A percentile compares a stretch with the other conserved stretches of the same genome.
Evolutionary conservation across 2,797 vertebrate genomes (phyloP).

Genomic region (Hydrolagus colliei): DNA sequence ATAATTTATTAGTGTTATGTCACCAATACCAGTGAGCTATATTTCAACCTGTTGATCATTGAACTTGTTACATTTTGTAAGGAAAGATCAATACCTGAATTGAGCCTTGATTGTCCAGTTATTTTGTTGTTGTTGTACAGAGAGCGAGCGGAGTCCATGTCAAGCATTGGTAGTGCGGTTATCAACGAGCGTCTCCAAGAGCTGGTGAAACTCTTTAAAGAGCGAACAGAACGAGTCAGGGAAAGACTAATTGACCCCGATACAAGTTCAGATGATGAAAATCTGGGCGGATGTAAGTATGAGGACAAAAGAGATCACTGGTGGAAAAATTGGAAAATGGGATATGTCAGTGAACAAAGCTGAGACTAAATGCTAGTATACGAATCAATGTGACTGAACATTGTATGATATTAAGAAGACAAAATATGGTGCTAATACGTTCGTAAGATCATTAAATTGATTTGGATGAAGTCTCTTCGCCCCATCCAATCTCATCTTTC

Average conservation of each 20-base stretch:
- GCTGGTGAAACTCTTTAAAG: constrained; percentile 76
- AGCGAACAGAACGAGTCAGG: constrained; percentile 70
- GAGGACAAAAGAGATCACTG: background rate
- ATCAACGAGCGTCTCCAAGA: constrained; percentile 73
- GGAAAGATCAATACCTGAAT: background rate
- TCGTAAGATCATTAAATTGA: no score
- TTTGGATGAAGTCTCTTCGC: no score
- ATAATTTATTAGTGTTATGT: no score
- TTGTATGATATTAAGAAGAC: background rate
- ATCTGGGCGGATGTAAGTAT: constrained; percentile 66
- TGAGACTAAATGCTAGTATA: background rate
- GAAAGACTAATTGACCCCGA: constrained; percentile 80
- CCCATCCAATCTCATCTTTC: no score
- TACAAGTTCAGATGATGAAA: constrained; percentile 72
- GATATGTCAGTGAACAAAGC: background rate
- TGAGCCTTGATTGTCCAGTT: no score
- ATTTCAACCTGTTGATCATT: background rate
- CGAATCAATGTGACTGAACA: background rate
- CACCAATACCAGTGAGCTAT: background rate
- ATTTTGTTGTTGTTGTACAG: background rate
- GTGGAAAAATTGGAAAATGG: background rate
- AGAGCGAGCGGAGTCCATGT: constrained; percentile 42
- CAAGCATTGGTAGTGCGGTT: constrained; percentile 60
- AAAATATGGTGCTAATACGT: background rate
- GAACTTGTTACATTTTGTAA: background rate